Evolutionary conservation across 1,140 invertebrate species (phyloP), one percentile per base, ranked within the genome.

Genomic region (Spodoptera frugiperda): DNA sequence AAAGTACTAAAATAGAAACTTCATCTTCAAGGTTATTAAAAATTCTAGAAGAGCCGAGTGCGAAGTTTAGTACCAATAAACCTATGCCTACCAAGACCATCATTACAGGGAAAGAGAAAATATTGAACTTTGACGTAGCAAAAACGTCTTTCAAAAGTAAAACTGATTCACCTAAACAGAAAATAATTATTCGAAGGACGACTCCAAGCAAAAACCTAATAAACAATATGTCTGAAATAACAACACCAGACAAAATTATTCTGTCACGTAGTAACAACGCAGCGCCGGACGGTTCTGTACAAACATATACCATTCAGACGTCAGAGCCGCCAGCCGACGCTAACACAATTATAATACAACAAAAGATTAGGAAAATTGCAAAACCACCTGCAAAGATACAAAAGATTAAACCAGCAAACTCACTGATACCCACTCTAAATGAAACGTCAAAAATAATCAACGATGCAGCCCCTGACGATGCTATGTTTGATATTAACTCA

Each of bases 401-500:
- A 49, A 93, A 92, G 85, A 85, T 89, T 8, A 91, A 90, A 76
- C 82, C 89, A 0, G 78, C 87, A 33, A 85, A 82, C 57, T 85
- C 90, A 30, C 70, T 90, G 33, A 63, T 87, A 2, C 30, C 79
- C 44, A 59, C 83, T 9, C 63, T 85, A 14, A 83, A 73, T 79
- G 88, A 87, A 76, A 76, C 61, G 12, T 67, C 63, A 19, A 93
- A 91, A 82, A 77, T 59, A 25, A 59, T 70, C 2, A 84, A 84
- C 44, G 82, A 84, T 17, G 39, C 76, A 8, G 46, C 79, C 39
- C 75, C 93, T 1, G 95, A 95, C 61, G 96, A 96, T n/a, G 92
- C 95, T 81, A 94, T 96, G 19, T 95, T 97, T 71, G 96, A 97
- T 83, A 97, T 97, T 25, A 96, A 96, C 87, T 96, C 96, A 17